Conservation (phyloP, 2,113 vertebrate species). For the Pollachius pollachius region DNA sequence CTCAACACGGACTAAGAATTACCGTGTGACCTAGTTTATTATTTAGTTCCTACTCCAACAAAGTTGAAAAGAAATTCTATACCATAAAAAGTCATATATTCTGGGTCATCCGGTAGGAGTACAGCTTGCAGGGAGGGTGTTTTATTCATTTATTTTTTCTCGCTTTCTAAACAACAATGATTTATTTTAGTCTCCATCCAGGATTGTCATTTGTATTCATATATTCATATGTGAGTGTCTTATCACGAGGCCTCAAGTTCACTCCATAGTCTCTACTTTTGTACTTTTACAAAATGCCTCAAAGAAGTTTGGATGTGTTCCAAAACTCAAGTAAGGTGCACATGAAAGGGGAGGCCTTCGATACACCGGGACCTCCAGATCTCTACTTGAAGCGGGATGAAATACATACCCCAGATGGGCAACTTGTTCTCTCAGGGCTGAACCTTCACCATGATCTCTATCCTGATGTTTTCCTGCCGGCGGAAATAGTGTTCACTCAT, state of each 20-base stretch:
- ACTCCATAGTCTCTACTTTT: background rate
- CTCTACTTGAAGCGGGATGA: no score
- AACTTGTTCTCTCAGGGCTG: no score
- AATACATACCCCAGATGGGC: no score
- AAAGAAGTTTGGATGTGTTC: no score
- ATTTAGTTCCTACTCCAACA: slow-evolving; percentile 21
- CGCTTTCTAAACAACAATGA: slow-evolving; percentile 15
- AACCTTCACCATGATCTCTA: no score
- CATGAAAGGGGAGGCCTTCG: no score
- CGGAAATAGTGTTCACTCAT: no score
- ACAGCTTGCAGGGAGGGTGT: slow-evolving; percentile 5
- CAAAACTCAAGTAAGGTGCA: no score
- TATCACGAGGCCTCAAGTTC: background rate
- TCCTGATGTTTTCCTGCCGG: no score
- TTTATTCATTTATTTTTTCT: slow-evolving; percentile 33
- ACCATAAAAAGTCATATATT: slow-evolving; percentile 16
- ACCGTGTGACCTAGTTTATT: slow-evolving; percentile 29
- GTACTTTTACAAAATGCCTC: no score
- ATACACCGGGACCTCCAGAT: no score
- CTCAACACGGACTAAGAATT: background rate
- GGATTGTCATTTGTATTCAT: background rate
- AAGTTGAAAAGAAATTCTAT: background rate
- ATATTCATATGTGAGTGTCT: background rate
- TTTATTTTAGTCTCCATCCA: background rate
- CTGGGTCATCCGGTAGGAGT: slow-evolving; percentile 13